Percentiles rank a stretch among this genome's conserved stretches.
These are phyloP conservation scores for Cataglyphis livida DNA, from an alignment of 2,888 invertebrate species.

Conservation along the genomic window DNA sequence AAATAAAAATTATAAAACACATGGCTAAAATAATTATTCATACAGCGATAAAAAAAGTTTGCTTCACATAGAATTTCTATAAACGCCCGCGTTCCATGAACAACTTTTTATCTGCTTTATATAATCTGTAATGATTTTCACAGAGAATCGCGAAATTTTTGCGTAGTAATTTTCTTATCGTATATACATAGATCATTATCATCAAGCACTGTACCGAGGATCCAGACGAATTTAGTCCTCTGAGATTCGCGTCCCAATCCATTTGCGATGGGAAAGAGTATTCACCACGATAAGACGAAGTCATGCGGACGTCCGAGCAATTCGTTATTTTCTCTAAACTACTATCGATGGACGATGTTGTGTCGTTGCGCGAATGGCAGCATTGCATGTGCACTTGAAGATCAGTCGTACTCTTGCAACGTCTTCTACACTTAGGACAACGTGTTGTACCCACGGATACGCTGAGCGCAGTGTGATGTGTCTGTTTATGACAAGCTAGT, in stretches of 20 bases:
- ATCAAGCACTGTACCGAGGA: conserved; percentile 80
- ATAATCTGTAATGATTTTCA: neutral
- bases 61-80: neutral
- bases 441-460: conserved; percentile 89
- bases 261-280: conserved; percentile 81
- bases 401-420: conserved; percentile 94
- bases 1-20: conserved; percentile 22
- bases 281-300: conserved; percentile 78
- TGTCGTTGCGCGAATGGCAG: conserved; percentile 85
- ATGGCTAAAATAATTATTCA: conserved; percentile 29
- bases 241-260: conserved; percentile 81
- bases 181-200: conserved; percentile 55
- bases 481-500: conserved; percentile 82
- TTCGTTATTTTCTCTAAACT: conserved; percentile 77
- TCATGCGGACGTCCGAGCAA: conserved; percentile 75
- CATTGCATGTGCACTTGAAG: conserved; percentile 91
- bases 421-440: conserved; percentile 94
- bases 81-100: conserved; percentile 7
- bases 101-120: conserved; percentile 3
- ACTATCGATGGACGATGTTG: conserved; percentile 74
- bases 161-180: conserved; percentile 20
- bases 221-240: conserved; percentile 81
- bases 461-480: conserved; percentile 83
- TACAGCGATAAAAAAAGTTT: conserved; percentile 6
- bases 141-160: neutral